Evolutionary conservation across 2,888 invertebrate genomes (phyloP), one percentile per base, ranked within the genome.

Genomic region (Resseliella maxima): DNA sequence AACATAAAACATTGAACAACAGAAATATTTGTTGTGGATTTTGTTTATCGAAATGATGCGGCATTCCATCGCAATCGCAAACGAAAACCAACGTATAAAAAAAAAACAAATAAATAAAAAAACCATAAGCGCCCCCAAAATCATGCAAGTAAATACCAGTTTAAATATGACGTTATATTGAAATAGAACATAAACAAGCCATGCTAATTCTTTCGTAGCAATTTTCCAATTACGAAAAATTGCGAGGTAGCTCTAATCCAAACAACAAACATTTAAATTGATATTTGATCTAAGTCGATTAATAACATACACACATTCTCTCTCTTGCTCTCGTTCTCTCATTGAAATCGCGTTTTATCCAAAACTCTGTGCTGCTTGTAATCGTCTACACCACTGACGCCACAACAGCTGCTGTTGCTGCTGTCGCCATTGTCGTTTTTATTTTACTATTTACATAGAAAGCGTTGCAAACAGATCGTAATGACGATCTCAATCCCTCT

Each of bases 201-300:
- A 15, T 12, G 59, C 24, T 27, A 24, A 27, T 24, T 27, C 27
- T 27, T 50, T 72, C 0, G 72, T 12, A 15, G 35, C 31, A 27
- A 18, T 59, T 59, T 59, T 72, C 72, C 31, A 72, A 72, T 31
- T 72, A 10, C 1, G 72, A 31, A 72, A 72, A 72, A 31, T 15
- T 27, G 31, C 15, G 72, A 72, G 72, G 72, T 38, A 24, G 41
- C 38, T 83, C 41, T 38, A 83, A 83, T 83, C 83, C 83, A 83
- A 83, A 83, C 36, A 83, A 83, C 83, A 83, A 83, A 83, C 83
- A 83, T 83, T 83, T 41, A 83, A 83, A 83, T 83, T 83, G 83
- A 83, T 83, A 83, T 83, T 83, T 83, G 83, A 83, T 83, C 83
- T 41, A n/a, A 83, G n/a, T 83, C 83, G 38, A 83, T 83, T 83